phyloP scores from a whole-genome alignment of 2,797 vertebrate genomes.

The Rhynchotus rufescens region DNA sequence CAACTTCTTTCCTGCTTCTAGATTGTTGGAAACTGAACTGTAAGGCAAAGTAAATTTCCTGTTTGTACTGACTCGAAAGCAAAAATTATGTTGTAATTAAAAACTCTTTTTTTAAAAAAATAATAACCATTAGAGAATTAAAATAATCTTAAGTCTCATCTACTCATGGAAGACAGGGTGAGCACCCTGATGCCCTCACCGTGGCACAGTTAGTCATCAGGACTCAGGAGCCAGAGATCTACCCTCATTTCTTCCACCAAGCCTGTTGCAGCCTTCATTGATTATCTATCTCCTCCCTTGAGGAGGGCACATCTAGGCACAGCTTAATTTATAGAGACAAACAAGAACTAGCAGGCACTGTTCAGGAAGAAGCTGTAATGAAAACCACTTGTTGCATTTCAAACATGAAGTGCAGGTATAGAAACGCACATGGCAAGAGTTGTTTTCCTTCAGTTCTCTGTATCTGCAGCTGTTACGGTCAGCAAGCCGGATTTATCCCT shows the following conservation, averaged over 20 bases:
- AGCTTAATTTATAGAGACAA: conserved; percentile 16
- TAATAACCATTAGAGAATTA: neutral
- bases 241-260: neutral
- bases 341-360: conserved; percentile 37
- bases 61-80: too few species aligned
- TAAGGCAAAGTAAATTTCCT: neutral
- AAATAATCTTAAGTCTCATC: neutral
- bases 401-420: neutral
- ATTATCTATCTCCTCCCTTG: conserved; percentile 9
- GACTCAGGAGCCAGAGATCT: neutral
- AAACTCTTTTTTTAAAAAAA: neutral
- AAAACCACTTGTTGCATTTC: conserved; percentile 49
- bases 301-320: conserved; percentile 20
- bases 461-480: neutral
- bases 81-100: neutral
- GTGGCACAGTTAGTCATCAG: neutral
- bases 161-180: neutral
- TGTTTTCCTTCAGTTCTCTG: conserved; percentile 7
- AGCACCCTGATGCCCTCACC: neutral
- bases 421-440: neutral
- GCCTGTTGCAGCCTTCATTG: neutral
- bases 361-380: conserved; percentile 38
- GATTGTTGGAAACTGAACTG: neutral
- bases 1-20: neutral
- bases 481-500: neutral